A percentile compares a stretch with the other conserved stretches of the same genome.
These are phyloP conservation scores for Silurus meridionalis DNA, from an alignment of 2,113 vertebrate species.

Conservation along the genomic window DNA sequence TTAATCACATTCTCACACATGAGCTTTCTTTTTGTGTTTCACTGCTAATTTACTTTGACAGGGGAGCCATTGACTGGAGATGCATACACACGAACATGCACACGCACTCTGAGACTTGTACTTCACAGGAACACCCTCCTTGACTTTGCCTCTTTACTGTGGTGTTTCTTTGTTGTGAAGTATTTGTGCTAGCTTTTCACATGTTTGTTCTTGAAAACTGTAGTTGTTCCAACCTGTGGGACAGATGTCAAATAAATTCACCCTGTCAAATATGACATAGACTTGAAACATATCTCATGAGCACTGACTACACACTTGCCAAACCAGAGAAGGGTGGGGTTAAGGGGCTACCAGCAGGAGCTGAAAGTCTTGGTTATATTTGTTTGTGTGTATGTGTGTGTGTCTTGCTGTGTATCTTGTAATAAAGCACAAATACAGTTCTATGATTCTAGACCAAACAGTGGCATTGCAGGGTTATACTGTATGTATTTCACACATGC, in stretches of 20 bases:
- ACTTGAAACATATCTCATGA: not conserved
- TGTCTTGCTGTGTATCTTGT: slow-evolving; percentile 1
- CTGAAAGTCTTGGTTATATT: not conserved
- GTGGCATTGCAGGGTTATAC: not conserved
- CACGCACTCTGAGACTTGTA: not conserved
- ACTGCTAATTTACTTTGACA: slow-evolving; percentile 43
- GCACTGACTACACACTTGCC: not conserved
- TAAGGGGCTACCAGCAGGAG: not conserved
- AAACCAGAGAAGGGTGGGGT: not conserved
- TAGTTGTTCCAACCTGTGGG: not conserved
- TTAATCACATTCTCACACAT: slow-evolving; percentile 20
- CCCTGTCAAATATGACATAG: not conserved
- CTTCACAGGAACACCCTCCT: slow-evolving; percentile 13
- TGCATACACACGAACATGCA: not conserved
- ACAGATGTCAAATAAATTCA: not conserved
- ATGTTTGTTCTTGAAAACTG: not conserved
- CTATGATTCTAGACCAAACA: not conserved
- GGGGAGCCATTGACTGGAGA: slow-evolving; percentile 23
- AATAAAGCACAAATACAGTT: not conserved
- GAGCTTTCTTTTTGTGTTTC: slow-evolving; percentile 34
- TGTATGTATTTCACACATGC: not conserved
- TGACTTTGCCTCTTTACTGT: not conserved
- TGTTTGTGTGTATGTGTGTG: slow-evolving; percentile 7
- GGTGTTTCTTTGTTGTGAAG: not conserved
- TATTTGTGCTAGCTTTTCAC: not conserved